These are phyloP conservation scores for Neoarius graeffei DNA, from an alignment of 2,113 vertebrate species.

Conservation along the genomic window DNA sequence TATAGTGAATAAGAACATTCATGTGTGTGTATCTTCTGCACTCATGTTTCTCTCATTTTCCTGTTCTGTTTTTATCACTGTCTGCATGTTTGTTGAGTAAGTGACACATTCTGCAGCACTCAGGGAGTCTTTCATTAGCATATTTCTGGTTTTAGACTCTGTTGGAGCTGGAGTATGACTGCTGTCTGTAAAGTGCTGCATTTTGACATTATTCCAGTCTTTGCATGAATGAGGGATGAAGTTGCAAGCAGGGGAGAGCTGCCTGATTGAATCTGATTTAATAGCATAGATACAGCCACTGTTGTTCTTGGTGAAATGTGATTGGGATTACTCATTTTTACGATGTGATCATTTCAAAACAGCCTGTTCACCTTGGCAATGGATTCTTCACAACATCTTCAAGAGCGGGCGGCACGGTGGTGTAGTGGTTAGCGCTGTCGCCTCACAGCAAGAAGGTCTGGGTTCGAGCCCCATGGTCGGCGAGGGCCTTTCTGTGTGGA, in stretches of 20 bases:
- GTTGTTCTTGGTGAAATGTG: background rate
- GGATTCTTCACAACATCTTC: background rate
- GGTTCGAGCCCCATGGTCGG: no score
- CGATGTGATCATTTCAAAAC: background rate
- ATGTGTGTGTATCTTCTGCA: constrained; percentile 4
- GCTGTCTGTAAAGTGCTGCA: constrained; percentile 19
- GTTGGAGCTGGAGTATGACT: constrained; percentile 12
- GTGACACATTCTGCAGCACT: constrained; percentile 19
- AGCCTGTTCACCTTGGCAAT: background rate
- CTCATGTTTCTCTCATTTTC: background rate
- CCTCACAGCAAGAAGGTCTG: no score
- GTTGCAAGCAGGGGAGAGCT: background rate
- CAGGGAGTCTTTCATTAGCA: constrained; percentile 15
- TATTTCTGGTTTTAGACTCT: constrained; percentile 10
- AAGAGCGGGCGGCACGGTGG: no score
- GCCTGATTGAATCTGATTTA: background rate
- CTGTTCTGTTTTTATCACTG: background rate
- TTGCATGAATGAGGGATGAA: constrained; percentile 6
- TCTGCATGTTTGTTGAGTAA: background rate
- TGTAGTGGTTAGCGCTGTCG: no score
- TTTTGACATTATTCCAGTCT: constrained; percentile 10
- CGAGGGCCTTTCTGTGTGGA: no score
- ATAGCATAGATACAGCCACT: background rate
- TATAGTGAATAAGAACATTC: constrained; percentile 39
- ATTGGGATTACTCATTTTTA: background rate